Conservation (phyloP, 2,797 vertebrate genomes). For the Sternotherus odoratus region DNA sequence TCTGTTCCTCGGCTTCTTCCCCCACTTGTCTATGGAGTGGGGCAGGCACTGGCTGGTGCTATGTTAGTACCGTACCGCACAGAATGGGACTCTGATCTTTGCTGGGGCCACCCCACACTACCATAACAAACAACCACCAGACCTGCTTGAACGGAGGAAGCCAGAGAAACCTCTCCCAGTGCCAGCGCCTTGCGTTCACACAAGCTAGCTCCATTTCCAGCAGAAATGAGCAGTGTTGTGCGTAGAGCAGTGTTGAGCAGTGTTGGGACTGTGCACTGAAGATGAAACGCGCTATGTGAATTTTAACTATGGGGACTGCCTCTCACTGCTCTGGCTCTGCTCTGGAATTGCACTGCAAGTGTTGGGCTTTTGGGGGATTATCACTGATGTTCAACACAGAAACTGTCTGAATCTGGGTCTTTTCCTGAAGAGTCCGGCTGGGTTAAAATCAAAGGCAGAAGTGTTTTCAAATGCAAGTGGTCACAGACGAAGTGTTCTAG, state of each 20-base stretch:
- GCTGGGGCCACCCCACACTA: background rate
- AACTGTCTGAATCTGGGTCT: background rate
- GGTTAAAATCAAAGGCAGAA: background rate
- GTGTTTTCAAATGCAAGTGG: background rate
- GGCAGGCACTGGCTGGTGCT: background rate
- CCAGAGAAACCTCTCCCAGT: background rate
- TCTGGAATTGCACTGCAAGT: background rate
- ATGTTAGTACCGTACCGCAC: background rate
- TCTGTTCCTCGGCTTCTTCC: background rate
- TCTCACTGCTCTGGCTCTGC: background rate
- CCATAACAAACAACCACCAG: background rate
- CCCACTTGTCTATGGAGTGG: background rate
- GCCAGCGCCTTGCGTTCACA: background rate
- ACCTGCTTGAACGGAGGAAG: background rate
- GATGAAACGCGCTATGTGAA: background rate
- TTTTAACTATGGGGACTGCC: too few relatives aligned
- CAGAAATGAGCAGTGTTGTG: too few relatives aligned
- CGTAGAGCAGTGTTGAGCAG: too few relatives aligned
- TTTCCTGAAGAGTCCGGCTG: background rate
- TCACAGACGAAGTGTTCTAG: background rate
- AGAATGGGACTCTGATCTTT: background rate
- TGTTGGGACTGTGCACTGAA: rapidly evolving
- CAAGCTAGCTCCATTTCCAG: background rate
- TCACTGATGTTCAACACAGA: background rate
- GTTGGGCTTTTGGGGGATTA: background rate